Evolutionary conservation across 2,113 vertebrate species (phyloP).

Genomic region (Galeopterus variegatus): DNA sequence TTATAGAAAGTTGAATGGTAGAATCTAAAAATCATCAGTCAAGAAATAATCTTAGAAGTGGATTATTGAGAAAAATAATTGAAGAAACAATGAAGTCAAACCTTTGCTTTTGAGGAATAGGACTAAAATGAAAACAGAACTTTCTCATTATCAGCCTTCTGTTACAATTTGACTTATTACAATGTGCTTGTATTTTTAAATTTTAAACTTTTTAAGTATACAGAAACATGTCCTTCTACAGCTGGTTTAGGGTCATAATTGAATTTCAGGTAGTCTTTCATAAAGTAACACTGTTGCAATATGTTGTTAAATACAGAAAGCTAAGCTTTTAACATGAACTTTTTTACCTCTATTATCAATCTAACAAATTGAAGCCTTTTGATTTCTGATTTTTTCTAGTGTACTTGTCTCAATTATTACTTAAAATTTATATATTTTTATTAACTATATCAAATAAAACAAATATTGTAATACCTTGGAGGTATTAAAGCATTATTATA

Average conservation of each 20-base stretch:
- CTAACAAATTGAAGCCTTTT: not conserved
- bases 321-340: not conserved
- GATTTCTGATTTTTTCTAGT: not conserved
- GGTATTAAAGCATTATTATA: not conserved
- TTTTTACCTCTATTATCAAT: not conserved
- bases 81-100: not conserved
- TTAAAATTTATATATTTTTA: not conserved
- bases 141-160: constrained; percentile 8
- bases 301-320: constrained; percentile 25
- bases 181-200: constrained; percentile 10
- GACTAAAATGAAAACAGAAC: not conserved
- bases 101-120: not conserved
- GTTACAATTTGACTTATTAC: not conserved
- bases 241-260: not conserved
- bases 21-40: not conserved
- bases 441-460: not conserved
- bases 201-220: not conserved
- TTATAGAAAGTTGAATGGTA: not conserved
- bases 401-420: not conserved
- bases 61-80: constrained; percentile 38
- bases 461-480: not conserved
- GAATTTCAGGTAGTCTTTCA: constrained; percentile 19
- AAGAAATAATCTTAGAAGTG: constrained; percentile 18
- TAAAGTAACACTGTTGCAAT: not conserved
- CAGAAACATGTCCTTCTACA: not conserved